Evolutionary conservation across 2,797 vertebrate species (phyloP).

Genomic region (Mormyrops boulengeri): DNA sequence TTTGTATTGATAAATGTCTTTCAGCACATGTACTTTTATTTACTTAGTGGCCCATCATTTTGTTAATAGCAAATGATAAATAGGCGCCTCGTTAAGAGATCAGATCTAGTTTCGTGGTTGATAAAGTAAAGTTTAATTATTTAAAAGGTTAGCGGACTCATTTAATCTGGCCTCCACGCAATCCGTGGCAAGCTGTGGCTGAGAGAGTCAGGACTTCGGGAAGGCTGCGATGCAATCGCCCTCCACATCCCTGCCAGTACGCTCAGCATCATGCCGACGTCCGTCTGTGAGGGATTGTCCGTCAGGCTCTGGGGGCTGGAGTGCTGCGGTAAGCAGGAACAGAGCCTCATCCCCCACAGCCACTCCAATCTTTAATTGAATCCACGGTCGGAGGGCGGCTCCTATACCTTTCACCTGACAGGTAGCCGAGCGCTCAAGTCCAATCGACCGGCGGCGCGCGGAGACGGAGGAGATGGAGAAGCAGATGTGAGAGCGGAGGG

Average conservation of each 20-base stretch:
- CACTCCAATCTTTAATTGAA: slow-evolving; percentile 28
- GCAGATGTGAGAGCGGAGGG: slow-evolving; percentile 26
- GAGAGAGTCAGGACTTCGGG: background rate
- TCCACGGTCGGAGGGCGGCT: slow-evolving; percentile 23
- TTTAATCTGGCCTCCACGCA: background rate
- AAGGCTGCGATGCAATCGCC: background rate
- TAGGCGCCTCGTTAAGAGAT: background rate
- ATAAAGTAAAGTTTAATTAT: background rate
- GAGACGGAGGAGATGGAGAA: slow-evolving; percentile 12
- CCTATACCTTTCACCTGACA: slow-evolving; percentile 31
- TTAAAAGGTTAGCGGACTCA: background rate
- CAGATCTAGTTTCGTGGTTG: background rate
- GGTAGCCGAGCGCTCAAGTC: slow-evolving; percentile 29
- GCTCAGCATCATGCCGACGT: background rate
- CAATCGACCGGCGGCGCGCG: slow-evolving; percentile 24
- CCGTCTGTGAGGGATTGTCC: background rate
- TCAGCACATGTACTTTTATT: background rate
- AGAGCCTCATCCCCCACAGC: background rate
- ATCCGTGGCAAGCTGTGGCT: background rate
- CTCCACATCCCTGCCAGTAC: background rate
- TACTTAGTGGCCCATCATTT: background rate
- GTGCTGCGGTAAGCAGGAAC: background rate
- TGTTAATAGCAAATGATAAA: background rate
- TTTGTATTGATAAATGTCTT: background rate
- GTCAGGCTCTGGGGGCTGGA: background rate